Base-by-base conservation (phyloP, 2,888 invertebrate species). In the Leptopilina myrica region DNA sequence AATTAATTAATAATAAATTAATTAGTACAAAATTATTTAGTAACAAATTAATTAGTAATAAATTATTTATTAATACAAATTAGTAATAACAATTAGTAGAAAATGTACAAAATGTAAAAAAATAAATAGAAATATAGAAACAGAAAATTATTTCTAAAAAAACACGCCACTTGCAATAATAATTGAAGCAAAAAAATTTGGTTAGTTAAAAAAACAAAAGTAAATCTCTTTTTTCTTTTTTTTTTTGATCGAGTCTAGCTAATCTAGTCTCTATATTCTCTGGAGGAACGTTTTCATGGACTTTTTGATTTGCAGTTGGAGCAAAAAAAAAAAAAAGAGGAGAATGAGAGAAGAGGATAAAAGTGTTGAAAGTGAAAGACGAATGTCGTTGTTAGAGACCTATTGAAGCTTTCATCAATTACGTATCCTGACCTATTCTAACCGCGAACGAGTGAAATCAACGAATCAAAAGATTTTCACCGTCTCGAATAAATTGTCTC, bases 321-420 rank as follows among this genome's bases (percentile, higher is more conserved):
- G 20, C 69, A 69, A 20, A 53, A 43, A 43, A 43, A 8, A 5
- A 14, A 2, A 56, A 56, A n/a, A 15, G 73, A 20, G 33, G 53
- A 53, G 33, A 33, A 11, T 40, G 33, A 20, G 73, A 73, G 53
- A 73, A 53, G 33, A 56, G 33, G 9, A 14, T 4, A 56, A 33
- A n/a, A 15, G 73, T 26, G 33, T 56, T 56, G 33, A 33, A 49
- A 56, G 33, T 53, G 73, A 73, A 73, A 73, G 53, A 73, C 56
- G 33, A 53, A 56, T 73, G 73, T 9, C 53, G 53, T 53, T 73
- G 56, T 73, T 56, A 53, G 56, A 56, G 56, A 33, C 33, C 73
- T 73, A 73, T 56, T 56, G 73, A 73, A 53, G 26, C 53, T 73
- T 73, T 73, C 53, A 73, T 56, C 53, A 73, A 73, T 56, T 73